These are phyloP conservation scores for Parazoanthus atlanticus DNA, from an alignment of 92 coral and sea anemone genomes.

Conservation along the genomic window DNA sequence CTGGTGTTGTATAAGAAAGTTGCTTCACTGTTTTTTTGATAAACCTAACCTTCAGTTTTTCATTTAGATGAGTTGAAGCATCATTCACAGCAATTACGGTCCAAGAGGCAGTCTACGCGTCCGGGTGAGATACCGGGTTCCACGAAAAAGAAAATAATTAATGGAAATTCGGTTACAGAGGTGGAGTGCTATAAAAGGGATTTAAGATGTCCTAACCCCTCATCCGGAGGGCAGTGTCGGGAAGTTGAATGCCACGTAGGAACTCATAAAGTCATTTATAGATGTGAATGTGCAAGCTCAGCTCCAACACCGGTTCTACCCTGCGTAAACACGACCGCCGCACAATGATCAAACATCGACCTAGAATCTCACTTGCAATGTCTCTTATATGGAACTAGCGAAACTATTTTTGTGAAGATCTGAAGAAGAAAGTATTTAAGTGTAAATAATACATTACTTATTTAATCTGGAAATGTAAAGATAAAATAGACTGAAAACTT, in stretches of 20 bases:
- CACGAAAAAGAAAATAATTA: not conserved
- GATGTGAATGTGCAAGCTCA: not conserved
- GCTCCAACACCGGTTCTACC: not conserved
- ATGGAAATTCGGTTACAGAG: not conserved
- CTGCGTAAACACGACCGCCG: not conserved
- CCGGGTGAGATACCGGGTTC: not conserved
- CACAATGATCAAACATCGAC: not conserved
- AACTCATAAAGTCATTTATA: not conserved
- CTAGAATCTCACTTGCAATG: not conserved
- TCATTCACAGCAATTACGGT: not conserved
- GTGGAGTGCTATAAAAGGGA: not conserved
- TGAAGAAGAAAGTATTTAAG: too few relatives aligned
- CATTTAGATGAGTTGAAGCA: not conserved
- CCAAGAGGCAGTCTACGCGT: not conserved
- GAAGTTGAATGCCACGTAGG: not conserved
- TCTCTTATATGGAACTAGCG: too few relatives aligned
- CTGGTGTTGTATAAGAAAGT: too few relatives aligned
- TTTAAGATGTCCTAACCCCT: not conserved
- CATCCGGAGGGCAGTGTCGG: not conserved
- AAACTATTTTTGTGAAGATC: too few relatives aligned
- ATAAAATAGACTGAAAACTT: too few relatives aligned
- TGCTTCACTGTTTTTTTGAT: too few relatives aligned
- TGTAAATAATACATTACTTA: too few relatives aligned
- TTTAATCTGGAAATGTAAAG: too few relatives aligned
- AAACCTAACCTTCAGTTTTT: not conserved